phyloP scores from a whole-genome alignment of 2,888 invertebrate species.

The Ectobius pallidus region DNA sequence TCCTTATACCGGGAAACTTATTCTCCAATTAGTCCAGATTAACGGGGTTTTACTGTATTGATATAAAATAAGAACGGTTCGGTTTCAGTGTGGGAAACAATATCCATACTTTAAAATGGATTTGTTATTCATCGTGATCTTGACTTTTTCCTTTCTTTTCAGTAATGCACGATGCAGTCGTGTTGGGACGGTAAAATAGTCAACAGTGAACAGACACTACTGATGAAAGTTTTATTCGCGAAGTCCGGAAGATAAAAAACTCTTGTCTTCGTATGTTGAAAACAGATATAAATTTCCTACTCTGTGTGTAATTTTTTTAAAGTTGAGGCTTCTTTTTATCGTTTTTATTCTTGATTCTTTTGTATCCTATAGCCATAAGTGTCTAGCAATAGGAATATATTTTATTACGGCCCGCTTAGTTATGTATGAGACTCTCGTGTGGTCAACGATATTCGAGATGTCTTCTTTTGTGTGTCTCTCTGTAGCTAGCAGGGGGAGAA shows the following conservation, averaged over 20 bases:
- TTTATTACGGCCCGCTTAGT: neutral
- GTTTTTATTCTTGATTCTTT: neutral
- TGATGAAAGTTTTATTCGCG: slow-evolving; percentile 10
- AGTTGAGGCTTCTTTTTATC: neutral
- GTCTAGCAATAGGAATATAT: slow-evolving; percentile 1
- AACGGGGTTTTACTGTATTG: no score
- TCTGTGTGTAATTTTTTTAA: no score
- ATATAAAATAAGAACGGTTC: neutral
- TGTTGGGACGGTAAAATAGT: neutral
- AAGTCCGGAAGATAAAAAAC: neutral
- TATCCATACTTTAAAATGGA: no score
- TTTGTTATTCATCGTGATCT: no score
- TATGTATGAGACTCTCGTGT: slow-evolving; percentile 17
- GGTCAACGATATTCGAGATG: neutral
- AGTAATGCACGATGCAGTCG: neutral
- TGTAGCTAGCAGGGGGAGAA: no score
- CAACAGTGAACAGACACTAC: neutral
- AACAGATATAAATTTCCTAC: slow-evolving; percentile 18
- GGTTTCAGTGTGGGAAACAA: neutral
- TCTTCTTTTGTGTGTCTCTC: neutral
- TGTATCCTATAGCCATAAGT: slow-evolving; percentile 3
- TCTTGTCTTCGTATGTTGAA: slow-evolving; percentile 2
- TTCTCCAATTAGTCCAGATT: no score
- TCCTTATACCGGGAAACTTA: no score
- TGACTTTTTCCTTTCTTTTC: no score